Evolutionary conservation across 2,888 invertebrate species (phyloP), one percentile per base, ranked within the genome.

Genomic region (Hydrotaea cyrtoneurina): DNA sequence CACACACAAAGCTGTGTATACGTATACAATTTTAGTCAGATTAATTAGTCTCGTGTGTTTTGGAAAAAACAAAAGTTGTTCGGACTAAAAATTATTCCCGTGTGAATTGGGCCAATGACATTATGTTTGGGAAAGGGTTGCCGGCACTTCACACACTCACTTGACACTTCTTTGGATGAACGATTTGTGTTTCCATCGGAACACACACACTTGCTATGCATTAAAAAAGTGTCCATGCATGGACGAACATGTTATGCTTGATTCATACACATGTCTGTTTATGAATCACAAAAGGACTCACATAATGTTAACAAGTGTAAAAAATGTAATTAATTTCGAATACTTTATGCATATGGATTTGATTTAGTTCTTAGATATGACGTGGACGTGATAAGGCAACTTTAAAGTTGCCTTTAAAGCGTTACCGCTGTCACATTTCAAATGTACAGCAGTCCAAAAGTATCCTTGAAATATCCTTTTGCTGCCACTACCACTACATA

Each of bases 161-260:
- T 78, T 82, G 82, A 78, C 82, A 82, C 69, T 72, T 72, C 26
- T 46, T 46, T 50, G 8, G 4, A 3, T 8, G 2, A 50, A 50
- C 50, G 73, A 78, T 31, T 69, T 74, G 50, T 74, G 74, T 75
- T 69, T 31, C 31, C 43, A 82, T 83, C 53, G 78, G 71, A 83
- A 76, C n/a, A n/a, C n/a, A n/a, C n/a, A n/a, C 78, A 72, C 64
- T 82, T 84, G 59, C 79, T 80, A 82, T 79, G 73, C 81, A 50
- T 84, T 81, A 84, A 84, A n/a, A 72, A 86, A 83, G 74, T 82
- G 82, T 79, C 81, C 72, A 81, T 80, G 84, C 26, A 59, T 26
- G 59, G 59, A 23, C 23, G 26, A 59, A 59, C 23, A 15, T 26
- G 59, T 26, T 23, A 59, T 13, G 59, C 59, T 11, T 59, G 26